Base-by-base conservation (phyloP, 1,140 invertebrate genomes). In the Panagrolaimus sp. region DNA sequence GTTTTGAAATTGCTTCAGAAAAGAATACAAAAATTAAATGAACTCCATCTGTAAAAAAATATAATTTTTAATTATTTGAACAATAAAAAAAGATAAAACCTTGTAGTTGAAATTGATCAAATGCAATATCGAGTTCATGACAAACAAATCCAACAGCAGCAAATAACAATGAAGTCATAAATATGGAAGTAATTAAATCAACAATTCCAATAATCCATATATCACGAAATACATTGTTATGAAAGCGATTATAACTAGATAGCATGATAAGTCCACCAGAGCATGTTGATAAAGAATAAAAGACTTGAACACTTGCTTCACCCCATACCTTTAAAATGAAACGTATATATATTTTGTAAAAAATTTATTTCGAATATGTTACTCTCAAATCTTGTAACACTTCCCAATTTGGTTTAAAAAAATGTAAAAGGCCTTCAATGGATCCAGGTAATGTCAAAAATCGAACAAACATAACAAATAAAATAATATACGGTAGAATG, bases 391-490 rank as follows among this genome's bases (percentile, higher is more conserved):
- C 73, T 9, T 62, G 53, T 5, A 81, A 57, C 16, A 74, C 65
- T 13, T 61, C 85, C 87, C 90, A 93, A 75, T 92, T 88, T 23
- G 91, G 91, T n/a, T 88, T 90, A 9, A 93, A 84, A 82, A 93
- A 94, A 83, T 91, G 92, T 1, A 89, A 77, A 68, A 92, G 90
- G 1, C 91, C 91, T 62, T 89, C 88, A 0, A 86, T 85, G 44
- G 90, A 89, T 11, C 91, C 91, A 0, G 89, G 89, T 16, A 92
- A 84, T 3, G 90, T 89, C 1, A 91, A 88, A 1, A 91, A 91
- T 3, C 91, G 88, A 42, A 91, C 87, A 71, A 92, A 89, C 43
- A 93, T 84, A 80, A 90, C 89, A 31, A 90, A 88, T 73, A 92
- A 82, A 66, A 92, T 90, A 20, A 92, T 87, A 81, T 92, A 92